Base-by-base conservation (phyloP, 2,888 invertebrate species). In the Sminthurides aquaticus region DNA sequence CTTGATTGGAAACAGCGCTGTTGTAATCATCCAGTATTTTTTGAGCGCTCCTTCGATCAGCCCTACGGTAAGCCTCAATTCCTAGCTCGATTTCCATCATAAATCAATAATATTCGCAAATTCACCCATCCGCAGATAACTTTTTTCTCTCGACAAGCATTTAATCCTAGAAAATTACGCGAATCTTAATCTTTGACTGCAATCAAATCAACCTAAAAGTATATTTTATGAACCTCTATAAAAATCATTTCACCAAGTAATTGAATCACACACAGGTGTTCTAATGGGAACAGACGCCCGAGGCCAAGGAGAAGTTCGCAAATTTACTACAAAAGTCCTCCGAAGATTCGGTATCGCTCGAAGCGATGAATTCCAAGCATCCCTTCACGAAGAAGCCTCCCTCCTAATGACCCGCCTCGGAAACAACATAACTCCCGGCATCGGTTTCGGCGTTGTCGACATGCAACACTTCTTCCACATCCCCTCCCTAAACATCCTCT, bases 391-490 rank as follows among this genome's bases (percentile, higher is more conserved):
- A 26, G 62, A 62, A 24, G 56, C 62, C n/a, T 24, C 43, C n/a
- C 56, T 26, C 18, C 20, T 62, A 3, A 24, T 62, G 20, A 25
- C 43, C 20, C 8, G 56, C 22, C 48, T 62, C 3, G 25, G 26
- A 3, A 22, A 48, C 18, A 3, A 8, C 18, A 57, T 62, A 3
- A 48, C 52, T 22, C 25, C 56, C 2, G 20, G 15, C 1, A 27
- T 8, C n/a, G 57, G 57, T 1, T 3, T 3, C 1, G 65, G 60
- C n/a, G 57, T 55, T 3, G 43, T 67, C 18, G 22, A 57, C n/a
- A 59, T 67, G 59, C 67, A 64, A 27, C 64, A 64, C 34, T 63
- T 49, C 25, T 67, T 67, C 27, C 64, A 63, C 22, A 43, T 67
- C n/a, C 64, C 67, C 1, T 58, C 63, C 2, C 57, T 67, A 1